These are phyloP conservation scores for Scolopax bukidnonensis DNA, from an alignment of 2,797 vertebrate species.

Conservation along the genomic window DNA sequence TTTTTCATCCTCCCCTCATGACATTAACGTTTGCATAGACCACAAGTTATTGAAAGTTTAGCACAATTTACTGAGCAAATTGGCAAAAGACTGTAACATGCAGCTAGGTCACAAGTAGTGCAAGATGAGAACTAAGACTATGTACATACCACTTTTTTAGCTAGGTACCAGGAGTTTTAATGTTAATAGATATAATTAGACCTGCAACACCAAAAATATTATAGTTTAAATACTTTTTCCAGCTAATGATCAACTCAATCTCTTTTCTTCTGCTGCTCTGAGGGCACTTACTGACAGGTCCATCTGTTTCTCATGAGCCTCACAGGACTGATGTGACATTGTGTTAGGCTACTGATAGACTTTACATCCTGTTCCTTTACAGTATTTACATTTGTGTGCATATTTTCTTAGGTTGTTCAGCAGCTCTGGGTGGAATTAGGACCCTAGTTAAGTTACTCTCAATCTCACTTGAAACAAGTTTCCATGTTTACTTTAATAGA, in stretches of 20 bases:
- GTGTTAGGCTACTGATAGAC: neutral
- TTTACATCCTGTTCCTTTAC: neutral
- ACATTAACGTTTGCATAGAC: neutral
- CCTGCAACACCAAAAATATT: neutral
- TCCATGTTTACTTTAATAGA: neutral
- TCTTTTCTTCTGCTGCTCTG: neutral
- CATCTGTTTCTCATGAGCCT: neutral
- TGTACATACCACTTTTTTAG: neutral
- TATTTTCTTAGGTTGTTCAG: neutral
- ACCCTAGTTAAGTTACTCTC: neutral
- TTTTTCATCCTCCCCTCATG: neutral
- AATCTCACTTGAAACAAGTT: neutral
- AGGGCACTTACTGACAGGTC: neutral
- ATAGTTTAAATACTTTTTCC: neutral
- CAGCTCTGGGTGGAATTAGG: neutral
- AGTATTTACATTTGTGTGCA: neutral
- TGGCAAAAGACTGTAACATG: neutral
- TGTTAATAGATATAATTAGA: neutral
- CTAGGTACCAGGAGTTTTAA: neutral
- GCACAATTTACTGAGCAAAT: neutral
- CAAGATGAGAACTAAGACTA: neutral
- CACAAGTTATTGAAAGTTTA: neutral
- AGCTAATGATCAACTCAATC: neutral
- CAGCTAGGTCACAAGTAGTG: neutral
- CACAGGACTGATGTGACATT: neutral